These are phyloP conservation scores for Augiades crinisus DNA, from an alignment of 2,888 invertebrate genomes.

Conservation along the genomic window DNA sequence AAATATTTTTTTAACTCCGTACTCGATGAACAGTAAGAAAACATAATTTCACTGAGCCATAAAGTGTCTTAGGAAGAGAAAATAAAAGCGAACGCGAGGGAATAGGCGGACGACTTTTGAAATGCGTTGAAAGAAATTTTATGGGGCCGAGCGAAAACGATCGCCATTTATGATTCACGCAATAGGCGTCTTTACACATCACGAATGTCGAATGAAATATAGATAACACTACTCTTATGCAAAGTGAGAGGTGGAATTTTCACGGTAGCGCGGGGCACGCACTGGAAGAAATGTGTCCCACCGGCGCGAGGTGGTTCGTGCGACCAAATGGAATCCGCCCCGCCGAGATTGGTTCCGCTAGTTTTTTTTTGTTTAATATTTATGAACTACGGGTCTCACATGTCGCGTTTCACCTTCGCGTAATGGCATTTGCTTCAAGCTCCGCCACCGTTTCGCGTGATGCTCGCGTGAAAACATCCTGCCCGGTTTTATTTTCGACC, in stretches of 20 bases:
- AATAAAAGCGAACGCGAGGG: conserved; percentile 24
- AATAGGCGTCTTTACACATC: conserved; percentile 63
- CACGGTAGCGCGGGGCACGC: conserved; percentile 47
- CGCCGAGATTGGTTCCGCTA: conserved; percentile 69
- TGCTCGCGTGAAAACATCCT: conserved; percentile 49
- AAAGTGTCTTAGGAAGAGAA: conserved; percentile 15
- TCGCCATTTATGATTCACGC: conserved; percentile 71
- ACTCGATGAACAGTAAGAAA: conserved; percentile 2
- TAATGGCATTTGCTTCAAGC: conserved; percentile 66
- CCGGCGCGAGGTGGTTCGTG: conserved; percentile 41
- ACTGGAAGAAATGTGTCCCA: conserved; percentile 45
- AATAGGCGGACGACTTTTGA: conserved; percentile 31
- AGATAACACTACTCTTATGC: conserved; percentile 67
- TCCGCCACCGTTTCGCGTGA: conserved; percentile 55
- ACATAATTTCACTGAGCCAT: conserved; percentile 9
- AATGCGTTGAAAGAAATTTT: conserved; percentile 42
- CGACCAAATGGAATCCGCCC: conserved; percentile 64
- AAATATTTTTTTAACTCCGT: not conserved
- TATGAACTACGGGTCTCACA: conserved; percentile 65
- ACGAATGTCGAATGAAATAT: conserved; percentile 64
- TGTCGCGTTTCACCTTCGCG: conserved; percentile 61
- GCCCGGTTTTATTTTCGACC: conserved; percentile 2
- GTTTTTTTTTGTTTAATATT: conserved; percentile 74
- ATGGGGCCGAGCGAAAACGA: conserved; percentile 60
- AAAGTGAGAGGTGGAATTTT: conserved; percentile 67